These are phyloP conservation scores for Diabrotica balteata DNA, from an alignment of 2,888 invertebrate species.

Conservation along the genomic window DNA sequence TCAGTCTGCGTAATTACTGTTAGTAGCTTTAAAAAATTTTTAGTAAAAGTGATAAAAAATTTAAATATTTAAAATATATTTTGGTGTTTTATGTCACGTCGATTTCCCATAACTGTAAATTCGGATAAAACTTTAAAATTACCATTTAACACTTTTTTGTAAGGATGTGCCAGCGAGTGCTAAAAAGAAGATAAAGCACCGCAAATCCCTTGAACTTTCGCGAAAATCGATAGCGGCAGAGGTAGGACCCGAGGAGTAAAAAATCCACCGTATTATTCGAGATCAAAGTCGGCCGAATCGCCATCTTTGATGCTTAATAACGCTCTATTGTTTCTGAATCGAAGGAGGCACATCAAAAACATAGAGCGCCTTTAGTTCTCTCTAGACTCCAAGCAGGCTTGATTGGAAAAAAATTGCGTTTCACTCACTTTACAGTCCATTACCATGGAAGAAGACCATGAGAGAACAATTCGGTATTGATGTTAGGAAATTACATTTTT, in stretches of 20 bases:
- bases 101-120: no score
- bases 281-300: conserved; percentile 35
- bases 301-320: conserved; percentile 35
- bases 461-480: neutral
- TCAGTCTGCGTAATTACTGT: no score
- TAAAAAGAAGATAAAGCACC: conserved; percentile 9
- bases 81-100: no score
- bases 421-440: conserved; percentile 10
- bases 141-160: neutral
- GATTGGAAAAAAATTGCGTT: conserved; percentile 23
- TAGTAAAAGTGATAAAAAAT: no score
- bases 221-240: conserved; percentile 23
- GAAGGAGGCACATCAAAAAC: conserved; percentile 28
- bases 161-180: neutral
- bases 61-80: no score
- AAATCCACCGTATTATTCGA: conserved; percentile 32
- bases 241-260: conserved; percentile 21
- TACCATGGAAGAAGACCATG: conserved; percentile 5
- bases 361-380: conserved; percentile 23
- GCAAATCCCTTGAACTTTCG: conserved; percentile 22
- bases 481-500: conserved; percentile 14
- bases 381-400: conserved; percentile 13
- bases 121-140: neutral
- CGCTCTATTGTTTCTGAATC: conserved; percentile 33
- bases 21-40: no score